phyloP scores from a whole-genome alignment of 2,888 invertebrate genomes.

The Melolontha melolontha region DNA sequence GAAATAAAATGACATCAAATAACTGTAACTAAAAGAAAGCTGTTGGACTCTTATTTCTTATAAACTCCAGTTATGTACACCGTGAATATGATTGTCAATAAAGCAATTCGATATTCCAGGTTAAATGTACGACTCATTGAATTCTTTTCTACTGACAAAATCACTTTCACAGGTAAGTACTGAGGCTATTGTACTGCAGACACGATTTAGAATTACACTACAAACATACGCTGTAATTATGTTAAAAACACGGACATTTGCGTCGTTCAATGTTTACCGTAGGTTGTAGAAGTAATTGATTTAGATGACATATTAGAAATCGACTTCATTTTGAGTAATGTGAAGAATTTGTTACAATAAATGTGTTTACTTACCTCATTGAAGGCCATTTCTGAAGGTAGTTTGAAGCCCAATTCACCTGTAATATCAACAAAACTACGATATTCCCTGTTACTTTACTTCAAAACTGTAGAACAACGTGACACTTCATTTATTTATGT shows the following conservation, averaged over 20 bases:
- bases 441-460: constrained; percentile 37
- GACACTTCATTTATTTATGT: constrained; percentile 40
- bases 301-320: constrained; percentile 15
- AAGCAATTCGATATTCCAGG: constrained; percentile 7
- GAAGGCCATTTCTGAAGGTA: constrained; percentile 80
- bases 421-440: constrained; percentile 53
- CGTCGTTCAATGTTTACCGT: no score
- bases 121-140: not conserved
- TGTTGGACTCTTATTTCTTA: no score
- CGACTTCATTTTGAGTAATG: constrained; percentile 1
- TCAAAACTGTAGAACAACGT: constrained; percentile 30
- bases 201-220: no score
- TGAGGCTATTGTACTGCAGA: no score
- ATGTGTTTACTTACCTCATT: constrained; percentile 74
- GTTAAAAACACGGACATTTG: no score
- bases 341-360: constrained; percentile 15
- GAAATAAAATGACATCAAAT: no score
- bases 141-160: constrained; percentile 16
- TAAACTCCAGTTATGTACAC: no score
- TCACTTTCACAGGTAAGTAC: constrained; percentile 19
- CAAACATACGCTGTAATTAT: no score
- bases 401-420: constrained; percentile 70
- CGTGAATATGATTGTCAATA: no score
- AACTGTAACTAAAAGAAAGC: no score
- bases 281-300: constrained; percentile 1